These are phyloP conservation scores for Monarcha castaneiventris DNA, from an alignment of 2,113 vertebrate species.

Conservation along the genomic window DNA sequence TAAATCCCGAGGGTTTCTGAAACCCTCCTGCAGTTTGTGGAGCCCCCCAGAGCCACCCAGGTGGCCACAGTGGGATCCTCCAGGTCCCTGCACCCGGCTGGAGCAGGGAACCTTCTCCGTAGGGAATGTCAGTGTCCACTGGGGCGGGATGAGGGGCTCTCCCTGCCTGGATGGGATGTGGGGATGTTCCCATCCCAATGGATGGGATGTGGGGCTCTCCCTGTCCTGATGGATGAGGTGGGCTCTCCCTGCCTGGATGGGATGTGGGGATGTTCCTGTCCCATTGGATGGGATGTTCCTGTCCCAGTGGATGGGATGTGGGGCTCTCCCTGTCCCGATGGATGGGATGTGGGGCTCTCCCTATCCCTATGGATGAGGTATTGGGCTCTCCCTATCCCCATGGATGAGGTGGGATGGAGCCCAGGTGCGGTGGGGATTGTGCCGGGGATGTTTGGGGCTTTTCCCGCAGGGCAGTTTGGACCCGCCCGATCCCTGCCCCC, in stretches of 20 bases:
- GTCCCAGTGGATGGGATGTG: rapidly evolving
- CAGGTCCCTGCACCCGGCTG: rapidly evolving
- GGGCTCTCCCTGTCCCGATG: background rate
- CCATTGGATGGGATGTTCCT: background rate
- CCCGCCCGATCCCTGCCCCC: background rate
- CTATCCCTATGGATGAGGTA: background rate
- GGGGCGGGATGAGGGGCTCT: background rate
- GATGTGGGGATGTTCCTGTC: background rate
- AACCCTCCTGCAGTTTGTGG: background rate
- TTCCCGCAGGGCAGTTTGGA: background rate
- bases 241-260: background rate
- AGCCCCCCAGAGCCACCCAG: background rate
- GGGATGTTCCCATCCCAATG: background rate
- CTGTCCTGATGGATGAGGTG: rapidly evolving
- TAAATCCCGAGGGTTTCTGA: background rate
- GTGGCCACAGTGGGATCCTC: background rate
- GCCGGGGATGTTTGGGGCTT: background rate
- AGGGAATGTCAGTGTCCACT: background rate
- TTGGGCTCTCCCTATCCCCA: rapidly evolving
- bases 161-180: background rate
- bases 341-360: background rate
- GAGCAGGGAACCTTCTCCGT: background rate
- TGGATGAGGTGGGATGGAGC: background rate
- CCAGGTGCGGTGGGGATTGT: rapidly evolving
- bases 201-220: background rate